phyloP scores from a whole-genome alignment of 2,113 vertebrate genomes.

The Amphiprion ocellaris region DNA sequence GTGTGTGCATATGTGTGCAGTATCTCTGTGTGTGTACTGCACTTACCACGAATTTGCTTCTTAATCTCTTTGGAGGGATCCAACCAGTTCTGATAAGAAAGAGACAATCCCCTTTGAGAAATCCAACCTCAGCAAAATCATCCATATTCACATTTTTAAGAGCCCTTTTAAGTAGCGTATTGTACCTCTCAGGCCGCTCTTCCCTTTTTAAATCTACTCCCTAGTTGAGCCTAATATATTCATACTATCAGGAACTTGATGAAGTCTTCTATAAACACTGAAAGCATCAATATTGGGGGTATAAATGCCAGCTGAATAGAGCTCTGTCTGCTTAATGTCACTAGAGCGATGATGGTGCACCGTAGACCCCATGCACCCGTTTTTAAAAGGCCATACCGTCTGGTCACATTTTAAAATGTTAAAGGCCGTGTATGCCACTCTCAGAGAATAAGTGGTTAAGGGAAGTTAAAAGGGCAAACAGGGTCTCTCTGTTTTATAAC shows the following conservation, averaged over 20 bases:
- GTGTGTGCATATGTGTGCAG: not conserved
- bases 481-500: conserved; percentile 18
- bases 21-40: conserved; percentile 12
- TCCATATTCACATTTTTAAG: conserved; percentile 34
- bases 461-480: conserved; percentile 47
- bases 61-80: conserved; percentile 99
- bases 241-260: conserved; percentile 46
- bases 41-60: conserved; percentile 98
- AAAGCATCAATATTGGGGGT: conserved; percentile 34
- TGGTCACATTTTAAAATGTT: conserved; percentile 66
- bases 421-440: conserved; percentile 47
- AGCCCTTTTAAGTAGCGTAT: conserved; percentile 3
- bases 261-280: conserved; percentile 54
- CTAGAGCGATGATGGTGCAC: conserved; percentile 43
- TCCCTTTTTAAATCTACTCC: conserved; percentile 24
- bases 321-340: conserved; percentile 66
- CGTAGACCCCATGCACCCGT: conserved; percentile 7
- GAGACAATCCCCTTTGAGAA: conserved; percentile 55
- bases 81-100: conserved; percentile 90
- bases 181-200: conserved; percentile 2
- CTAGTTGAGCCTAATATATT: conserved; percentile 39
- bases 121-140: conserved; percentile 43
- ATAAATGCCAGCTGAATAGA: conserved; percentile 67
- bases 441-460: conserved; percentile 29
- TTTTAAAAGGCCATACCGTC: conserved; percentile 66